Percentiles rank a stretch among this genome's conserved stretches.
Evolutionary conservation across 2,797 vertebrate genomes (phyloP).

Genomic region (Chloroceryle amazona): DNA sequence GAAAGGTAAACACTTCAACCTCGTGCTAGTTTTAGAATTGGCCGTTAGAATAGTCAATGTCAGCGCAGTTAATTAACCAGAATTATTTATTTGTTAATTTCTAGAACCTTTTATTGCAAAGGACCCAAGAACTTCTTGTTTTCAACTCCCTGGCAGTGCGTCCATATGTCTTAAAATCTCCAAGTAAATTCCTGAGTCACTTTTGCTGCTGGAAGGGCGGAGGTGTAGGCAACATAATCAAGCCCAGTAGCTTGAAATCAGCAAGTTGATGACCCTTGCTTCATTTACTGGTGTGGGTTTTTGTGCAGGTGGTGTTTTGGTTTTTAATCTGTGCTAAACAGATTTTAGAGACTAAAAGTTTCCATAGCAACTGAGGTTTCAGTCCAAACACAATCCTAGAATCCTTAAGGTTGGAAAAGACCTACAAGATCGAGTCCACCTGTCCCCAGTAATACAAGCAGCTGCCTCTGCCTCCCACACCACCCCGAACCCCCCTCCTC

Average conservation of each 20-base stretch:
- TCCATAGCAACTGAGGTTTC: not conserved
- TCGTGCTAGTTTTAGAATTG: not conserved
- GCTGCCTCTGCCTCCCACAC: not conserved
- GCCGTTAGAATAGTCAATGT: not conserved
- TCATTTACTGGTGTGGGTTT: not conserved
- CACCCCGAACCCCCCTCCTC: rapidly evolving
- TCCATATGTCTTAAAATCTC: not conserved
- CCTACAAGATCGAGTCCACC: no score
- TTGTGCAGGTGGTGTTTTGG: rapidly evolving
- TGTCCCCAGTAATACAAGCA: not conserved
- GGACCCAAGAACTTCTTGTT: not conserved
- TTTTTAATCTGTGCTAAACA: not conserved
- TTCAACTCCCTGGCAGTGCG: not conserved
- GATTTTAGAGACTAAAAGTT: not conserved
- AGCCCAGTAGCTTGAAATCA: not conserved
- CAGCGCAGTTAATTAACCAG: not conserved
- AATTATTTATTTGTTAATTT: not conserved
- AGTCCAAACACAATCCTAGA: not conserved
- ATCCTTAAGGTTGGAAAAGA: no score
- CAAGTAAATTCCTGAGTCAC: not conserved
- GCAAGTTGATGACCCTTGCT: not conserved
- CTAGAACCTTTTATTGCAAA: not conserved
- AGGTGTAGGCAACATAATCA: not conserved
- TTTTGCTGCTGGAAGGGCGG: not conserved
- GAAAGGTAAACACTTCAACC: not conserved